These are phyloP conservation scores for Psilopsiagon aurifrons DNA, from an alignment of 2,113 vertebrate genomes.

Conservation along the genomic window DNA sequence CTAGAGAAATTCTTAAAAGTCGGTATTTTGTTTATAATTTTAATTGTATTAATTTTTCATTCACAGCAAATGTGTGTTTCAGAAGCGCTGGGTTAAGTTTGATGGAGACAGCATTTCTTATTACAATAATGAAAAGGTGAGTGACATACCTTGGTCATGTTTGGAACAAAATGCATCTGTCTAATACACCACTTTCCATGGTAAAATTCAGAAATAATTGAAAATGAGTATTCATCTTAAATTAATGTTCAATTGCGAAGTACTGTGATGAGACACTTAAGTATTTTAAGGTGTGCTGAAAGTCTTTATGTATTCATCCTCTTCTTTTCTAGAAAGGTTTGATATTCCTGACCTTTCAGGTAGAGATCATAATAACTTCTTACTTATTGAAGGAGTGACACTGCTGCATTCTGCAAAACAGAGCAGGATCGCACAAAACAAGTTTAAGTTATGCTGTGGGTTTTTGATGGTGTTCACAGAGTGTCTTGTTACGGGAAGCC, in stretches of 20 bases:
- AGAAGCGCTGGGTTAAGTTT: constrained; percentile 93
- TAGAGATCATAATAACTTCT: neutral
- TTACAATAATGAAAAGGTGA: constrained; percentile 94
- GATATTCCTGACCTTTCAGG: neutral
- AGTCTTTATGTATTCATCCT: neutral
- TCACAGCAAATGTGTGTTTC: constrained; percentile 89
- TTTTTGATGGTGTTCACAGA: neutral
- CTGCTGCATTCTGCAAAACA: neutral
- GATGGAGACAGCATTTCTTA: constrained; percentile 90
- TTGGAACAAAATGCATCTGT: neutral
- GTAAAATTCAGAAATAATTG: neutral
- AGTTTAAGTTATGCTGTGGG: neutral
- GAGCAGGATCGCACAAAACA: neutral
- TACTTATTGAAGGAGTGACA: neutral
- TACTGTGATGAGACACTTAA: neutral
- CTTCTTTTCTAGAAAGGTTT: neutral
- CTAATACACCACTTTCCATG: neutral
- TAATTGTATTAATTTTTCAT: constrained; percentile 29
- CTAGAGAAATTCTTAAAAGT: neutral
- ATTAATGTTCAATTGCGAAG: neutral
- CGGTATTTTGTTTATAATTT: neutral
- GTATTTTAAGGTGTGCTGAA: neutral
- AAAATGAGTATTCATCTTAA: neutral
- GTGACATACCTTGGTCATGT: neutral
- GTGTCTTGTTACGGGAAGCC: neutral